Evolutionary conservation across 2,113 vertebrate genomes (phyloP).

Genomic region (Hirundichthys speculiger): DNA sequence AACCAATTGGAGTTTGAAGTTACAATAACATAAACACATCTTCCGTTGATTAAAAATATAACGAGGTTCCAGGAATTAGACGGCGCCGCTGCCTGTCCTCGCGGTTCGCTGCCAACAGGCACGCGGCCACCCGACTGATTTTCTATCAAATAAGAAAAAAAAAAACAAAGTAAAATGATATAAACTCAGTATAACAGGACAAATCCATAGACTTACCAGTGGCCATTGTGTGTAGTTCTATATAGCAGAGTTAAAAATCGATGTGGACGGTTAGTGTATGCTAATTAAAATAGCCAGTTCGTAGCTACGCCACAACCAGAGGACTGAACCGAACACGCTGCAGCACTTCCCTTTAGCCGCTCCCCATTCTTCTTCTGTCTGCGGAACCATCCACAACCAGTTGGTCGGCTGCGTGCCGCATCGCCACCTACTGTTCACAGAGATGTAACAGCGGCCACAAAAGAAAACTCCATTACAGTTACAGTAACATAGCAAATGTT

Average conservation of each 20-base stretch:
- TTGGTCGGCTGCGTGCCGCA: no score
- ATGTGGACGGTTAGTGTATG: not conserved
- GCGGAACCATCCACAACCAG: no score
- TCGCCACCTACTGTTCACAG: conserved; percentile 43
- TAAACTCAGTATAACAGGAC: rapidly evolving
- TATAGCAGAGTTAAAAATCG: conserved; percentile 49
- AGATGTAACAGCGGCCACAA: no score
- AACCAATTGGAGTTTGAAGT: no score
- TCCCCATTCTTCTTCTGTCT: conserved; percentile 26
- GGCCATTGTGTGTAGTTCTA: conserved; percentile 69
- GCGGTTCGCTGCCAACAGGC: conserved; percentile 30
- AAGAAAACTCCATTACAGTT: no score
- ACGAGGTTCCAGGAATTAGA: conserved; percentile 33
- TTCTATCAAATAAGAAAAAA: no score
- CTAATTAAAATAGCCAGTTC: conserved; percentile 57
- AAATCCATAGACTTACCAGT: conserved; percentile 69
- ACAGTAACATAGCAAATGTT: no score
- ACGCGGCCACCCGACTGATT: conserved; percentile 19
- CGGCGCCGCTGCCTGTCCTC: conserved; percentile 52
- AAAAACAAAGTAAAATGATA: no score
- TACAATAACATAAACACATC: no score
- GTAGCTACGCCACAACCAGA: conserved; percentile 30
- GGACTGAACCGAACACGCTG: conserved; percentile 45
- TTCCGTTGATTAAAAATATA: not conserved
- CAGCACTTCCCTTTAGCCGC: conserved; percentile 53